Evolutionary conservation across 2,888 invertebrate genomes (phyloP), one percentile per base, ranked within the genome.

Genomic region (Nymphalis c-album): DNA sequence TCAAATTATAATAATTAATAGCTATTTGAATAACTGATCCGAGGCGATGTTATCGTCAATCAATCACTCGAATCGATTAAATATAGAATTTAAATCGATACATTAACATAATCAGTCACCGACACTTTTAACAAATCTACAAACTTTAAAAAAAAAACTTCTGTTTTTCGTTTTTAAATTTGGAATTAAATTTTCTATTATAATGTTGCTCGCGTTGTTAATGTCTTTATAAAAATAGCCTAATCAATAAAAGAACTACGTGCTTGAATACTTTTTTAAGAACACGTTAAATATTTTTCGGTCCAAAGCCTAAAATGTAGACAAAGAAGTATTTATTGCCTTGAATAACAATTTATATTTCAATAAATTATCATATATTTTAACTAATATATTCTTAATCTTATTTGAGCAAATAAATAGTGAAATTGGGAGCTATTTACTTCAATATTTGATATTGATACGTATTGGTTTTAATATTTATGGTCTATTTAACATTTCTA

Each of bases 81-180:
- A 73, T 71, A 73, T 71, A 72, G 74, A 72, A 75, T 77, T 73
- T 74, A 69, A 75, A 76, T 78, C 72, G 74, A 74, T 69, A 65
- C 60, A 74, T 77, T 78, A 73, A 64, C 76, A 78, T 75, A 74
- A 61, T 64, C 53, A 63, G 58, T 47, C 1, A 58, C 7, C 50
- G 26, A 35, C 47, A 61, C 48, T 55, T 40, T 40, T 31, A 10
- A 40, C 40, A 40, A 40, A 40, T 40, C 40, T 13, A 40, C 40
- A 40, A 40, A 40, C 13, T 3, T 40, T 3, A 13, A 40, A 13
- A 0, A 2, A 4, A 40, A 40, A 13, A 40, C 35, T 13, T 13
- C 40, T 13, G 40, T 40, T 40, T 26, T 26, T 22, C 2, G 2
- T 40, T 13, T 40, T 40, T 40, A 40, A 40, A 40, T 40, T 40